Evolutionary conservation across 2,888 invertebrate genomes (phyloP).

Genomic region (Invenusta paracnida): DNA sequence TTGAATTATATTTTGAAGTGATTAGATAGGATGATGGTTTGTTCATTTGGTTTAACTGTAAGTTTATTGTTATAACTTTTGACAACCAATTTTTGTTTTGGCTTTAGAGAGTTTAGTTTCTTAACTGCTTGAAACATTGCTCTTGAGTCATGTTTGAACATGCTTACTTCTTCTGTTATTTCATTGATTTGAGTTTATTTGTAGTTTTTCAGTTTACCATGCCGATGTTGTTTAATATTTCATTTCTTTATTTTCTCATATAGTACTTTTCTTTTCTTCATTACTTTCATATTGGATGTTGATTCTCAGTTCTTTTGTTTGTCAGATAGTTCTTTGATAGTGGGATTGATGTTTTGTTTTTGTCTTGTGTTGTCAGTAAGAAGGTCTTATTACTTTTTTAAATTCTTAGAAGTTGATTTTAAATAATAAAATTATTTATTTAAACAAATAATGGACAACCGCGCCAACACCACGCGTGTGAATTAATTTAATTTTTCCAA

Average conservation of each 20-base stretch:
- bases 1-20: background rate
- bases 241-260: background rate
- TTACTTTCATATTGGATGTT: background rate
- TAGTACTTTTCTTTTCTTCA: background rate
- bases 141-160: background rate
- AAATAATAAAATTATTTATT: too few relatives aligned
- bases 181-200: background rate
- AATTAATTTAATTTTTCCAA: too few relatives aligned
- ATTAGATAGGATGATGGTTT: background rate
- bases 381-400: too few relatives aligned
- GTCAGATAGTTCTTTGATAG: background rate
- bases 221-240: background rate
- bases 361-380: background rate
- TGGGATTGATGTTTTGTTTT: background rate
- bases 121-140: background rate
- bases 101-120: background rate
- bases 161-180: background rate
- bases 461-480: too few relatives aligned
- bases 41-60: background rate
- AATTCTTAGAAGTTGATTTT: too few relatives aligned
- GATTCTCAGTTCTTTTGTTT: background rate
- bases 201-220: background rate
- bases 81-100: background rate
- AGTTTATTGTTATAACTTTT: background rate
- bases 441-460: too few relatives aligned